phyloP scores from a whole-genome alignment of 2,888 invertebrate genomes.

The Oxytorus armatus region DNA sequence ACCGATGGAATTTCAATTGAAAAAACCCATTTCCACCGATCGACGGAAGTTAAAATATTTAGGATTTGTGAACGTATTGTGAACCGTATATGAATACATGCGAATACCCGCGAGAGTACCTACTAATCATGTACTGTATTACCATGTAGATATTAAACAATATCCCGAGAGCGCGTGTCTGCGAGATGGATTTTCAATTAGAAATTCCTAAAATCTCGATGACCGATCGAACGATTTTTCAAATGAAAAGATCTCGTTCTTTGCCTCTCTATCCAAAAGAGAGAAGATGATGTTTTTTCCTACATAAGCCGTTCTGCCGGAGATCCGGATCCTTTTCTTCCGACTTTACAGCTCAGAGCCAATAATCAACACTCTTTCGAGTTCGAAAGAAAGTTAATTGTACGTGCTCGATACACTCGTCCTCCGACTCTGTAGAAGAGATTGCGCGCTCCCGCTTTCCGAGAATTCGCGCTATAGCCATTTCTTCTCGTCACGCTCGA shows the following conservation, averaged over 20 bases:
- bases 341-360: conserved; percentile 20
- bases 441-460: conserved; percentile 48
- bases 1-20: too few species aligned
- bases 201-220: conserved; percentile 25
- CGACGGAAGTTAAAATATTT: too few species aligned
- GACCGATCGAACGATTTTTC: conserved; percentile 27
- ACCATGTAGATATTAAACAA: background rate
- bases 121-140: background rate
- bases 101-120: background rate
- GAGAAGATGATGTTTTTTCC: conserved; percentile 48
- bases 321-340: conserved; percentile 43
- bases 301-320: background rate
- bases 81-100: background rate
- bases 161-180: background rate
- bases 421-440: conserved; percentile 14
- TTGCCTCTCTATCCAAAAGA: background rate
- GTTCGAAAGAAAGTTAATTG: conserved; percentile 62
- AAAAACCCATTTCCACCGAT: too few species aligned
- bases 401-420: conserved; percentile 43
- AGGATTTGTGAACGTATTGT: background rate
- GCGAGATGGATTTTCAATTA: background rate
- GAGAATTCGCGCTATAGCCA: conserved; percentile 33
- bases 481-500: conserved; percentile 47
- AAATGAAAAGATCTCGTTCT: conserved; percentile 24
- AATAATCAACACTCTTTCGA: conserved; percentile 57